A percentile compares a stretch with the other conserved stretches of the same genome.
phyloP scores from a whole-genome alignment of 2,888 invertebrate species.

The Pterostichus madidus region DNA sequence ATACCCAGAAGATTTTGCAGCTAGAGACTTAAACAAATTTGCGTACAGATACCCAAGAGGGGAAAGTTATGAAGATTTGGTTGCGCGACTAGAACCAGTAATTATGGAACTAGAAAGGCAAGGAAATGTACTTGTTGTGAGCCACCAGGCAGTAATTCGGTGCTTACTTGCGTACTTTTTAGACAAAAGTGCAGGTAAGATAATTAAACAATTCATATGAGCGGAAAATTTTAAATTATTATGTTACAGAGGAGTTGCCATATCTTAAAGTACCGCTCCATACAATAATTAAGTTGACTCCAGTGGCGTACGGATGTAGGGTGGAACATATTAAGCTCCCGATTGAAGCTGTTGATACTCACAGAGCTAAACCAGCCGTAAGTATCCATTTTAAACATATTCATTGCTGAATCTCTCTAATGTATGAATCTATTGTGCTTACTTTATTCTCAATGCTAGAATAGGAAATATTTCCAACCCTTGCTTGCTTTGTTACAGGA shows the following conservation, averaged over 20 bases:
- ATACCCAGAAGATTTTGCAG: constrained; percentile 97
- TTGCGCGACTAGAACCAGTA: constrained; percentile 97
- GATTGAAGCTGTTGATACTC: constrained; percentile 97
- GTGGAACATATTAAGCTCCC: constrained; percentile 95
- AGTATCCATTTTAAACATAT: constrained; percentile 71
- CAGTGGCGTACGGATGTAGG: constrained; percentile 98
- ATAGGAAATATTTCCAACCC: constrained; percentile 32
- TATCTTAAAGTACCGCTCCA: constrained; percentile 95
- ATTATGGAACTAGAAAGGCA: constrained; percentile 99
- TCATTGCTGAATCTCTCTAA: background rate
- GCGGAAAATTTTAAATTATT: background rate
- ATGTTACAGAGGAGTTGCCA: constrained; percentile 88
- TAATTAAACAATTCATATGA: background rate
- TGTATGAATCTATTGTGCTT: constrained; percentile 33
- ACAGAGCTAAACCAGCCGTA: constrained; percentile 93
- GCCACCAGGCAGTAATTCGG: constrained; percentile 97
- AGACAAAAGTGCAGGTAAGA: constrained; percentile 93
- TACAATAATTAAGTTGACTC: constrained; percentile 97
- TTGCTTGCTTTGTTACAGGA: constrained; percentile 64
- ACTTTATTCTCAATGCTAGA: constrained; percentile 10
- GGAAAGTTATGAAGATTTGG: constrained; percentile 98
- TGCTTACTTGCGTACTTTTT: constrained; percentile 98
- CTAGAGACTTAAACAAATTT: constrained; percentile 98
- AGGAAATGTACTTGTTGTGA: constrained; percentile 96
- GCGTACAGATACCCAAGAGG: constrained; percentile 94